phyloP scores from a whole-genome alignment of 2,888 invertebrate species.

The Helleia helle region DNA sequence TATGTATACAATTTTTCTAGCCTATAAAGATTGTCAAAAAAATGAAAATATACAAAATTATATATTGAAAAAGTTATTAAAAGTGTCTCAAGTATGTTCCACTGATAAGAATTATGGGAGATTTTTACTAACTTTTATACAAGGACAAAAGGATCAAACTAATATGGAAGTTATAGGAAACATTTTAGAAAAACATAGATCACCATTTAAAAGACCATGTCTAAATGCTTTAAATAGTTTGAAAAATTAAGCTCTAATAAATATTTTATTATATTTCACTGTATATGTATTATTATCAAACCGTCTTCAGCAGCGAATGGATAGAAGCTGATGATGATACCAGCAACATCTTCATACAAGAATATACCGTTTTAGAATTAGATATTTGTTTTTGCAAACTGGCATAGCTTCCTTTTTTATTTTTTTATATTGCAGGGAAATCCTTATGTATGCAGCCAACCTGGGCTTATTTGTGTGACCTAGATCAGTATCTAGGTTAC shows the following conservation, averaged over 20 bases:
- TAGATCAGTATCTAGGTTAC: no score
- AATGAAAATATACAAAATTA: constrained; percentile 31
- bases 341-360: no score
- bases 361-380: no score
- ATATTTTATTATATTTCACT: no score
- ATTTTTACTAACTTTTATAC: constrained; percentile 37
- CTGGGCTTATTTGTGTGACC: no score
- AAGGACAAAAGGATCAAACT: constrained; percentile 27
- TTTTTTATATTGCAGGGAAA: no score
- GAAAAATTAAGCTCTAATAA: constrained; percentile 7
- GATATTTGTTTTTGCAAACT: no score
- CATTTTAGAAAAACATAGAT: constrained; percentile 35
- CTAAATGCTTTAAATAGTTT: constrained; percentile 30
- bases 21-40: constrained; percentile 40
- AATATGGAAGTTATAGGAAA: constrained; percentile 25
- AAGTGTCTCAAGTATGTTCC: constrained; percentile 23
- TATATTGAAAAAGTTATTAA: constrained; percentile 28
- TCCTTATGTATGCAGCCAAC: no score
- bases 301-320: no score
- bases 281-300: no score
- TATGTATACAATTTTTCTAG: constrained; percentile 32
- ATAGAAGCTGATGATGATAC: no score
- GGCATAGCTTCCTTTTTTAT: no score
- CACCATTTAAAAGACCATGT: constrained; percentile 47
- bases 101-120: constrained; percentile 41